Percentiles rank a stretch among this genome's conserved stretches.
Evolutionary conservation across 1,140 invertebrate species (phyloP).

Genomic region (Drosophila insularis): DNA sequence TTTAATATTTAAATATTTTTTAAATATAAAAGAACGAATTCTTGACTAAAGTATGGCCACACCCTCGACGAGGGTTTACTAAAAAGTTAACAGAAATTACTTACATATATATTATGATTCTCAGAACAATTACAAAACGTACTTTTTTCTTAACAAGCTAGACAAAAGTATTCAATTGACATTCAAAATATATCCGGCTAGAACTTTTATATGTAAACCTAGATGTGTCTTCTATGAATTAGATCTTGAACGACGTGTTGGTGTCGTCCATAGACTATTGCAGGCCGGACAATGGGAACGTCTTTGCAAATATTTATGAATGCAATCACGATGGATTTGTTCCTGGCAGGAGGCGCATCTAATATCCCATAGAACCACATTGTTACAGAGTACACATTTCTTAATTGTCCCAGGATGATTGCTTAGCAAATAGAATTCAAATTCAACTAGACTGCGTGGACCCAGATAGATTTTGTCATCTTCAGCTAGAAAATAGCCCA

Average conservation of each 20-base stretch:
- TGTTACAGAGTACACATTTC: constrained; percentile 58
- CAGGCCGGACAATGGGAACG: constrained; percentile 64
- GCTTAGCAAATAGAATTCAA: constrained; percentile 52
- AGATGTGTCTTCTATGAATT: not conserved
- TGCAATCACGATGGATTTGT: constrained; percentile 60
- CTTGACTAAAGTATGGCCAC: too few species aligned
- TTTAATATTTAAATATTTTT: too few species aligned
- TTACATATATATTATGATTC: too few species aligned
- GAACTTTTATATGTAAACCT: not conserved
- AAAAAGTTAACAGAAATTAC: not conserved
- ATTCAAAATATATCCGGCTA: not conserved
- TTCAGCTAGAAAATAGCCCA: constrained; percentile 59
- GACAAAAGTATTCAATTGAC: not conserved
- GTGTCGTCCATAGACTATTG: constrained; percentile 46
- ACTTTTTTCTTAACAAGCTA: not conserved
- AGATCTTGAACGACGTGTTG: constrained; percentile 25
- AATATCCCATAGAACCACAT: constrained; percentile 63
- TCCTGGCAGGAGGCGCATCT: constrained; percentile 49
- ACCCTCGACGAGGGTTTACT: not conserved
- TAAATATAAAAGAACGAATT: too few species aligned
- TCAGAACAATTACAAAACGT: too few species aligned
- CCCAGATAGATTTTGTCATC: constrained; percentile 47
- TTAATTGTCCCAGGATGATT: constrained; percentile 53
- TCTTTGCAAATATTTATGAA: constrained; percentile 54
- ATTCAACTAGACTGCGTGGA: constrained; percentile 55